Percentiles rank a stretch among this genome's conserved stretches.
Evolutionary conservation across 2,888 invertebrate genomes (phyloP).

Genomic region (Hymenopus coronatus): DNA sequence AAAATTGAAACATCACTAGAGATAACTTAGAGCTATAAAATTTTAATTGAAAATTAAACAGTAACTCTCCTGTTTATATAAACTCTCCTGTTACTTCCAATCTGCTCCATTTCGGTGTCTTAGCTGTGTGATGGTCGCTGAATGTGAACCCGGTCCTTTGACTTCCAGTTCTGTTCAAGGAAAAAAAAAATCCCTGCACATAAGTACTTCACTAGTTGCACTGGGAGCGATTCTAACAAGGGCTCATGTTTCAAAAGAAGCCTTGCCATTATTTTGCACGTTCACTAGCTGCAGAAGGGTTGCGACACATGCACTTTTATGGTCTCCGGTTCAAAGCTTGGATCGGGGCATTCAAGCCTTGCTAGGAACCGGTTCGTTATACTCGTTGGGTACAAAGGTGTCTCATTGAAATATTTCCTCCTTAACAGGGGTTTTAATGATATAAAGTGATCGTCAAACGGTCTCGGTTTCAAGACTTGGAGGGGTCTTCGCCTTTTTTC

Average conservation of each 20-base stretch:
- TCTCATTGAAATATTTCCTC: neutral
- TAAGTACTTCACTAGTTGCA: neutral
- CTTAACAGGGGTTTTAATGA: neutral
- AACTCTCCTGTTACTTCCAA: no score
- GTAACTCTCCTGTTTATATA: no score
- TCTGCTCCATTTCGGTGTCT: no score
- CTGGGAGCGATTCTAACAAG: neutral
- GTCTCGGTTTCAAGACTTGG: neutral
- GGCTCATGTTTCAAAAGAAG: neutral
- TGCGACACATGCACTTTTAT: neutral
- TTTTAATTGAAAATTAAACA: no score
- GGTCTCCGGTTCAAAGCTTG: neutral
- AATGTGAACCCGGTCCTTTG: neutral
- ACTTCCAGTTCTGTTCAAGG: neutral
- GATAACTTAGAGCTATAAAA: no score
- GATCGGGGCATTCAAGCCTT: neutral
- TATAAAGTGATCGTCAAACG: neutral
- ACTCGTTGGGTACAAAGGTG: neutral
- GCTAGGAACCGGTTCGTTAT: neutral
- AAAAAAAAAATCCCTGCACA: neutral
- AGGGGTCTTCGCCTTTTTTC: neutral
- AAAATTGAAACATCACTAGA: no score
- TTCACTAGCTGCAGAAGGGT: neutral
- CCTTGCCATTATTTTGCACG: neutral
- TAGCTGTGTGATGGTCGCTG: no score